These are phyloP conservation scores for Cyrtonyx montezumae DNA, from an alignment of 2,113 vertebrate genomes.

Conservation along the genomic window DNA sequence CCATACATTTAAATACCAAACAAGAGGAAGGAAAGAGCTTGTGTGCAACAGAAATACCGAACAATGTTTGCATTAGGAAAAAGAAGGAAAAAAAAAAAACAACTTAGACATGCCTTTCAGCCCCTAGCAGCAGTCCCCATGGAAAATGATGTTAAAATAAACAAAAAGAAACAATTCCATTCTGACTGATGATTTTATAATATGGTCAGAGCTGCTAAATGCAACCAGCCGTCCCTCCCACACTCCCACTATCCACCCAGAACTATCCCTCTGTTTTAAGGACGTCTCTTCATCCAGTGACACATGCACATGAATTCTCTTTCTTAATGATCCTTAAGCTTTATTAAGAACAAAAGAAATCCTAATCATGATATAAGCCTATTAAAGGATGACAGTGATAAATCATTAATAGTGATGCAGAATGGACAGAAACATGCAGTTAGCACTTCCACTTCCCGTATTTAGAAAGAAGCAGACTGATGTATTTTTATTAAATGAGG, in stretches of 20 bases:
- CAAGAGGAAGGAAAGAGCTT: slow-evolving; percentile 62
- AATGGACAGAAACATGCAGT: slow-evolving; percentile 41
- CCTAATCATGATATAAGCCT: slow-evolving; percentile 58
- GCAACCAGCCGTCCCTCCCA: slow-evolving; percentile 23
- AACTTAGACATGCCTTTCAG: slow-evolving; percentile 59
- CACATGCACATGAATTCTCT: slow-evolving; percentile 11
- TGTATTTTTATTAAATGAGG: slow-evolving; percentile 28
- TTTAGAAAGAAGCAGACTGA: neutral
- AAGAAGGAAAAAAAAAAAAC: neutral
- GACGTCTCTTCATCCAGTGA: slow-evolving; percentile 23
- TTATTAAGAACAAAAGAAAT: slow-evolving; percentile 63
- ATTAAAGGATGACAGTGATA: slow-evolving; percentile 56
- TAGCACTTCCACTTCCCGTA: slow-evolving; percentile 14
- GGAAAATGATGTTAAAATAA: slow-evolving; percentile 69
- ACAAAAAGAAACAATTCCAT: slow-evolving; percentile 67
- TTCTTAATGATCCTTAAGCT: slow-evolving; percentile 52
- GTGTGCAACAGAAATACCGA: slow-evolving; percentile 67
- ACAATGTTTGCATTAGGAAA: slow-evolving; percentile 61
- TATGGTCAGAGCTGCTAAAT: neutral
- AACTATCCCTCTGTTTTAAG: slow-evolving; percentile 2
- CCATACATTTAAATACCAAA: slow-evolving; percentile 73
- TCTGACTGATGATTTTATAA: slow-evolving; percentile 71
- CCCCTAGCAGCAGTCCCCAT: slow-evolving; percentile 56
- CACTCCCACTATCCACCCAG: slow-evolving; percentile 21
- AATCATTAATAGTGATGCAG: slow-evolving; percentile 41